Base-by-base conservation (phyloP, 2,888 invertebrate genomes). In the Sphaeridia pumilis region DNA sequence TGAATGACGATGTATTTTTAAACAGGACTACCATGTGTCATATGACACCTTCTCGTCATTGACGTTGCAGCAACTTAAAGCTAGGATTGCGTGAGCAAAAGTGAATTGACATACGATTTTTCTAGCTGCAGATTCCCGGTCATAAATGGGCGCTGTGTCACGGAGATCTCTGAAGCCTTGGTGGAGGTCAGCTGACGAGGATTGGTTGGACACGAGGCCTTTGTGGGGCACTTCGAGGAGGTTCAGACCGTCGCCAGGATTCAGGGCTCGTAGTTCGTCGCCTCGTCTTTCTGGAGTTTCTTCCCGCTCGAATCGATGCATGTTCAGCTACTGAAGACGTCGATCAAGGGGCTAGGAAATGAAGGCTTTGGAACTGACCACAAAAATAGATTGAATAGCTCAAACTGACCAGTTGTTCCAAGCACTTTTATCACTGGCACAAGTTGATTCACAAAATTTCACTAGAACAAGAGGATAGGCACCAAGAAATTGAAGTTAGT, bases 181-280 rank as follows among this genome's bases (percentile, higher is more conserved):
- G 7, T 51, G 46, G 10, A 62, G 55, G 44, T 62, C 62, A 10
- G 62, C 57, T 0, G 60, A 54, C 1, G 62, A 62, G 1, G 60
- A 60, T 3, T 55, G 53, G 50, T 57, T 59, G 12, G 59, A 60
- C 24, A 49, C n/a, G 3, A 57, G 45, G 10, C 48, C 46, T 17
- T 21, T 17, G 5, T n/a, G 24, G 4, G 62, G 62, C 28, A 62
- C 51, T 34, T 60, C 56, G 42, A 62, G 49, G 25, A 62, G 60
- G 5, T 56, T 61, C 28, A 58, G 50, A 20, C 59, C 58, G 14
- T 62, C 62, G 5, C 60, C 62, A 14, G 60, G 55, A 51, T 62
- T 62, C 20, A 62, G 26, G 1, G 60, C 62, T 26, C 62, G 28
- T 1, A 62, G 45, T 34, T 62, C 62, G 21, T 60, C 60, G 2